A percentile compares a stretch with the other conserved stretches of the same genome.
Conservation (phyloP, 92 coral and sea anemone genomes). For the Desmophyllum pertusum region DNA sequence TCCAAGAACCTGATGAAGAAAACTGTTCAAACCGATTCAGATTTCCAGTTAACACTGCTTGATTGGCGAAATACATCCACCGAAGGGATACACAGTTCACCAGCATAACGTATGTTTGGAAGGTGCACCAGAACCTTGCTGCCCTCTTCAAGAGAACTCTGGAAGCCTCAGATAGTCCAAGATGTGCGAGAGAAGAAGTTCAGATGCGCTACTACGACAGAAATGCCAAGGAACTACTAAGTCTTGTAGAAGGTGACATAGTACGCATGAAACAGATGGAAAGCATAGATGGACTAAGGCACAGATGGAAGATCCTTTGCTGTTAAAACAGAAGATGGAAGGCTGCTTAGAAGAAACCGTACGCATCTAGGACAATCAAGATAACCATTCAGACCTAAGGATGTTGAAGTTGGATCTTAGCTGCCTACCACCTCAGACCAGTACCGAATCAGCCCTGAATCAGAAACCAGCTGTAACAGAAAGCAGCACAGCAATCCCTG, state of each 20-base stretch:
- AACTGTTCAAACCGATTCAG: constrained; percentile 15
- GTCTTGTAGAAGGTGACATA: neutral
- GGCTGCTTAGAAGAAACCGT: constrained; percentile 30
- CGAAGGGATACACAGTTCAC: neutral
- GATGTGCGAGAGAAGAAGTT: constrained; percentile 32
- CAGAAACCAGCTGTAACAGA: neutral
- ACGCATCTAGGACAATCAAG: constrained; percentile 33
- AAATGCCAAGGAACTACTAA: constrained; percentile 16
- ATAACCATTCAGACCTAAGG: neutral
- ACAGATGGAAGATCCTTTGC: too few relatives aligned
- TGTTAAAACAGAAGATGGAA: constrained; percentile 35
- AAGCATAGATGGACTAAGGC: constrained; percentile 17
- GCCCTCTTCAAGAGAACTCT: constrained; percentile 32
- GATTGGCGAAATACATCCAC: constrained; percentile 9
- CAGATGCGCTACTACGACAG: constrained; percentile 23
- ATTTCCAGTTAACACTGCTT: constrained; percentile 22
- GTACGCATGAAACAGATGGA: neutral
- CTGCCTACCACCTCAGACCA: neutral
- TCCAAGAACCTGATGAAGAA: constrained; percentile 40
- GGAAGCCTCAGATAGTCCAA: constrained; percentile 35
- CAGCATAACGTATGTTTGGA: constrained; percentile 6
- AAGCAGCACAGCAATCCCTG: neutral
- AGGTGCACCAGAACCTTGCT: constrained; percentile 41
- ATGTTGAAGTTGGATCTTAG: neutral
- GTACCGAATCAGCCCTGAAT: too few relatives aligned